Evolutionary conservation across 2,797 vertebrate genomes (phyloP).

Genomic region (Takifugu rubripes): DNA sequence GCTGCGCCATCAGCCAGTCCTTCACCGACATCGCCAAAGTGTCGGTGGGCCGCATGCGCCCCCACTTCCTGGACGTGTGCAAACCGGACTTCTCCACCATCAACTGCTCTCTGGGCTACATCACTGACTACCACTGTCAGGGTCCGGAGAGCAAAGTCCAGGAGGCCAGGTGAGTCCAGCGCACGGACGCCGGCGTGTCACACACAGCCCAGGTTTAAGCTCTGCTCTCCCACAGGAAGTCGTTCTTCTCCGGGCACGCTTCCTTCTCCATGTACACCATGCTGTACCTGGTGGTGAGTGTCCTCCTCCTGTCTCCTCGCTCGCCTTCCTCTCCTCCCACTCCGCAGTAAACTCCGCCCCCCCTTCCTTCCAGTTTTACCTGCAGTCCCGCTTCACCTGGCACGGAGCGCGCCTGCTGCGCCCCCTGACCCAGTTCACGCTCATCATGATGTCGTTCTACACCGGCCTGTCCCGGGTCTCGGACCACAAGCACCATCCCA

Average conservation of each 20-base stretch:
- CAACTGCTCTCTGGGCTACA: constrained; percentile 91
- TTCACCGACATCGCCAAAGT: constrained; percentile 98
- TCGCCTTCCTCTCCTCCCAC: neutral
- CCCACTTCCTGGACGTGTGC: constrained; percentile 92
- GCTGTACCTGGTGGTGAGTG: constrained; percentile 96
- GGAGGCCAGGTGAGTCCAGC: constrained; percentile 84
- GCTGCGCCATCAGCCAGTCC: constrained; percentile 95
- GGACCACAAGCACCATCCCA: constrained; percentile 96
- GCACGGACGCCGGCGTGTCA: too few relatives aligned
- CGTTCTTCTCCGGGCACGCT: constrained; percentile 96
- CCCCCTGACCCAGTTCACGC: constrained; percentile 94
- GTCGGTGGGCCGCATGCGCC: constrained; percentile 92
- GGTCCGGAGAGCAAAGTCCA: constrained; percentile 84
- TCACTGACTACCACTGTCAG: constrained; percentile 88
- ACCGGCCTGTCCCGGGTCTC: constrained; percentile 94
- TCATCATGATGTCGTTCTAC: constrained; percentile 99
- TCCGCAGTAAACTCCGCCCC: neutral
- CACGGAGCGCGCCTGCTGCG: constrained; percentile 92
- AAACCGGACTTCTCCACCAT: constrained; percentile 83
- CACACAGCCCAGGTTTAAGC: neutral
- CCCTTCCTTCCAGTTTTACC: constrained; percentile 82
- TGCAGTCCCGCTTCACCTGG: constrained; percentile 98
- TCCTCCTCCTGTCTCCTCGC: neutral
- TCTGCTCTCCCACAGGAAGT: constrained; percentile 81
- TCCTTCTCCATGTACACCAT: constrained; percentile 99